These are phyloP conservation scores for Climacteris rufus DNA, from an alignment of 2,113 vertebrate genomes.

Conservation along the genomic window DNA sequence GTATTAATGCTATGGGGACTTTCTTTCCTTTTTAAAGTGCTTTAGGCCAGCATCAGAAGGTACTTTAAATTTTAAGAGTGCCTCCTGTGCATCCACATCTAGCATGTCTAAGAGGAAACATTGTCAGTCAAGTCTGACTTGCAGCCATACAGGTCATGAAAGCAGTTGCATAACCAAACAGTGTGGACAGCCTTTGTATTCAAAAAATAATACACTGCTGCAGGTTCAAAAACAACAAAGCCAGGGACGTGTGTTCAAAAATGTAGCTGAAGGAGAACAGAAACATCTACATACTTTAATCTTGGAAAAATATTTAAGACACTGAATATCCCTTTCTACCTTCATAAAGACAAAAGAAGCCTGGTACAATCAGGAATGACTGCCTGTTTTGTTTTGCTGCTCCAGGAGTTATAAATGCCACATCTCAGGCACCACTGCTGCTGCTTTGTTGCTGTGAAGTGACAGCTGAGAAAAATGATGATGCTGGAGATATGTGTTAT, in stretches of 20 bases:
- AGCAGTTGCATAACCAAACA: slow-evolving; percentile 9
- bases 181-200: not conserved
- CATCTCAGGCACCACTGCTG: not conserved
- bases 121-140: not conserved
- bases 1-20: not conserved
- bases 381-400: slow-evolving; percentile 45
- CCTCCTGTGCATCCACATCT: not conserved
- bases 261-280: not conserved
- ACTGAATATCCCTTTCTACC: not conserved
- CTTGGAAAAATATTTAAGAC: not conserved
- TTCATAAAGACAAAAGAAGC: not conserved
- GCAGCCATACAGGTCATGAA: not conserved
- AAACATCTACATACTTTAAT: not conserved
- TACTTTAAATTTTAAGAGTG: not conserved
- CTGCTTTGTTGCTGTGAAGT: slow-evolving; percentile 17
- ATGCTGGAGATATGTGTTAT: slow-evolving; percentile 13
- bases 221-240: slow-evolving; percentile 4
- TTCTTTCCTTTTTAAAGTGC: not conserved
- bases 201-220: not conserved
- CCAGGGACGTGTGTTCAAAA: not conserved
- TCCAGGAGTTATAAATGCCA: not conserved
- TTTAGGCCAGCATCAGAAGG: not conserved
- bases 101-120: not conserved
- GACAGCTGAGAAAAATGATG: slow-evolving; percentile 53
- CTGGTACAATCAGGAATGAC: not conserved